phyloP scores from a whole-genome alignment of 2,888 invertebrate genomes.

The Melipona bicolor region DNA sequence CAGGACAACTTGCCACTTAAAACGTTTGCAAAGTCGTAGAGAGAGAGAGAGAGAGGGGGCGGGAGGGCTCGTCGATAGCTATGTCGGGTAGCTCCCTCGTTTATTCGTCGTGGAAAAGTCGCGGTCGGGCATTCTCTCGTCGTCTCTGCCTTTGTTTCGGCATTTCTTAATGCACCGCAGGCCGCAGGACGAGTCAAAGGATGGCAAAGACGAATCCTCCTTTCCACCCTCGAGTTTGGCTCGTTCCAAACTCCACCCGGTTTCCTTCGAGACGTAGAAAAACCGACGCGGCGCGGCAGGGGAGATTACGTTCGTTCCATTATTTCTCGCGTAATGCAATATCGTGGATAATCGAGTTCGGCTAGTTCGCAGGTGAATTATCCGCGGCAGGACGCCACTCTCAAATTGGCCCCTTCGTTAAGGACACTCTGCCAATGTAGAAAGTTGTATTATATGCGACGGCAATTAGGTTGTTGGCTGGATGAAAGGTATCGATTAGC shows the following conservation, averaged over 20 bases:
- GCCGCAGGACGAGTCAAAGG: conserved; percentile 62
- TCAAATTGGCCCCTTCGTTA: conserved; percentile 60
- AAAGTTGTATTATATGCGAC: conserved; percentile 48
- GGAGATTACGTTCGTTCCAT: conserved; percentile 58
- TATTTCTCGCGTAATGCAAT: conserved; percentile 68
- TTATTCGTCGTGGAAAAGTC: conserved; percentile 72
- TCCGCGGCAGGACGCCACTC: conserved; percentile 45
- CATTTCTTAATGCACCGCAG: conserved; percentile 77
- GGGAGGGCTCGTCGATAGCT: conserved; percentile 59
- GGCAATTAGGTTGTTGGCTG: conserved; percentile 47
- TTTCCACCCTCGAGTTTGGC: conserved; percentile 29
- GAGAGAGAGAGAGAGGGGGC: conserved; percentile 34
- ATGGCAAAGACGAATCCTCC: conserved; percentile 41
- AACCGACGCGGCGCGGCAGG: conserved; percentile 26
- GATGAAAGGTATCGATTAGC: conserved; percentile 52
- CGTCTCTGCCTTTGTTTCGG: conserved; percentile 77
- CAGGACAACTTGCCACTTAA: conserved; percentile 81
- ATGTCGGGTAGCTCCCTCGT: conserved; percentile 66
- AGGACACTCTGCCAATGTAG: conserved; percentile 45
- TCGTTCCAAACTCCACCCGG: not conserved
- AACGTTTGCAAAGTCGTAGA: conserved; percentile 70
- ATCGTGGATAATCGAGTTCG: conserved; percentile 64
- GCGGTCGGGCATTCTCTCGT: conserved; percentile 63
- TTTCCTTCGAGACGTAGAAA: conserved; percentile 33
- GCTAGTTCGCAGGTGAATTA: conserved; percentile 66